Conservation (phyloP, 1,140 invertebrate genomes). For the Dendroctonus valens region DNA sequence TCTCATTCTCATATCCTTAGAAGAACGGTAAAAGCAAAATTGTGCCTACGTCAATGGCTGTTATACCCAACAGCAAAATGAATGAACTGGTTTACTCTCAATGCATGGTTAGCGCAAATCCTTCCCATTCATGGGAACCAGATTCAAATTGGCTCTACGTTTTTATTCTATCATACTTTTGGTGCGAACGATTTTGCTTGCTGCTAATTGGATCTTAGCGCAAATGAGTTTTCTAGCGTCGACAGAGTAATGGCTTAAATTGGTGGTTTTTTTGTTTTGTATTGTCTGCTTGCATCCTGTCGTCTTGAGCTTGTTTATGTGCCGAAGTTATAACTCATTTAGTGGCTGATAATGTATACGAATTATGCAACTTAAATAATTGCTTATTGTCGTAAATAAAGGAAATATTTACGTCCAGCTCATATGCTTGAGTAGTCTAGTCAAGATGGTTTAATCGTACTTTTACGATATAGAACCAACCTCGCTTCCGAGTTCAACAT, state of each 20-base stretch:
- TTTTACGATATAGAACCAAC: too few species aligned
- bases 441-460: too few species aligned
- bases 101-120: conserved; percentile 4
- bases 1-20: not conserved
- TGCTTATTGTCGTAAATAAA: too few species aligned
- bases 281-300: not conserved
- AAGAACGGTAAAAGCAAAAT: not conserved
- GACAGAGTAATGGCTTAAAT: conserved; percentile 7
- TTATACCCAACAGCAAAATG: conserved; percentile 2
- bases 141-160: conserved; percentile 5
- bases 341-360: too few species aligned
- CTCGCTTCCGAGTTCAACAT: too few species aligned
- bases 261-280: not conserved
- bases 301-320: not conserved
- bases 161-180: conserved; percentile 16
- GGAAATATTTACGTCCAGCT: too few species aligned
- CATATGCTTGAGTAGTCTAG: too few species aligned
- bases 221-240: conserved; percentile 1
- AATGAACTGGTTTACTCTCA: conserved; percentile 23
- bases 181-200: conserved; percentile 9
- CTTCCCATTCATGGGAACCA: conserved; percentile 21
- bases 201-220: conserved; percentile 10
- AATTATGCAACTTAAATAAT: too few species aligned
- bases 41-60: not conserved
- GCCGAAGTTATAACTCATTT: not conserved